Base-by-base conservation (phyloP, 2,888 invertebrate species). In the Sepiola atlantica region DNA sequence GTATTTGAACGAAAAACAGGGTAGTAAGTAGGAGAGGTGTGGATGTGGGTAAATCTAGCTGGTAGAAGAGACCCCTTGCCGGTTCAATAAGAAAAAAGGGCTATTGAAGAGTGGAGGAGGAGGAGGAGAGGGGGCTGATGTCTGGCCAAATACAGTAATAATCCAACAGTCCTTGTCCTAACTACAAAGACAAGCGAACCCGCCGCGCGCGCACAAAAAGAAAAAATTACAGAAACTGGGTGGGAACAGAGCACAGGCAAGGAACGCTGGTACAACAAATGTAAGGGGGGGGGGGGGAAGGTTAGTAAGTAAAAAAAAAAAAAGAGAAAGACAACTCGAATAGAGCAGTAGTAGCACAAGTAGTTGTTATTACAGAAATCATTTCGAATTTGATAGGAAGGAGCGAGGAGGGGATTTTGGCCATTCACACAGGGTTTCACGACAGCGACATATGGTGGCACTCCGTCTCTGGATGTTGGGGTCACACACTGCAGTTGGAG, bases 381-480 rank as follows among this genome's bases (percentile, higher is more conserved):
- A 77, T 77, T 77, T 45, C 2, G 16, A 77, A 77, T n/a, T 77
- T 77, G 77, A 45, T 45, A n/a, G n/a, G 77, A 16, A 77, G n/a
- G n/a, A n/a, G n/a, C n/a, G n/a, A n/a, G n/a, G 45, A 45, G 77
- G n/a, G 77, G 77, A n/a, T 8, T 45, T 45, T n/a, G 32, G 77
- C 77, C 77, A 77, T 77, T 77, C 77, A 77, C 77, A 77, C 77
- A 77, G 32, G 77, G 77, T 77, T 77, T 77, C 77, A 77, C 77
- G 77, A 32, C 77, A 32, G 32, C 77, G 32, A 77, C 77, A 77
- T 77, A 77, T 77, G 77, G 77, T 77, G 77, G 77, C 77, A 77
- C 77, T 77, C 77, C 77, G 77, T 77, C 77, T 77, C 77, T 77
- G 77, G 77, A 77, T 77, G 77, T 77, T 77, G n/a, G 77, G 14